Evolutionary conservation across 2,113 vertebrate species (phyloP).

Genomic region (Centropus unirufus): DNA sequence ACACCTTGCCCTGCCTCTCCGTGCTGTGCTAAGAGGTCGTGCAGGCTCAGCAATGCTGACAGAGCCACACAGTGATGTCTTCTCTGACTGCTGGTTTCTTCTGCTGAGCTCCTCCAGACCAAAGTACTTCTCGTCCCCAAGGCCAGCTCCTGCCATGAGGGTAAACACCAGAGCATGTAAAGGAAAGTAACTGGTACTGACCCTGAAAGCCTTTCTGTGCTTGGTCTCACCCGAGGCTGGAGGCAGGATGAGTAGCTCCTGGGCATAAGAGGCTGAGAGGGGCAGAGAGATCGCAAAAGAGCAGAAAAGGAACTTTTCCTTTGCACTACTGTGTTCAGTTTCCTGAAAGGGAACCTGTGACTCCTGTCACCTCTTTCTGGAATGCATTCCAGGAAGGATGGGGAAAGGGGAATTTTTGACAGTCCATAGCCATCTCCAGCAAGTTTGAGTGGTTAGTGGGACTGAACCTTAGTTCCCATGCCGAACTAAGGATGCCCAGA

Average conservation of each 20-base stretch:
- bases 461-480: not conserved
- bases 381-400: not conserved
- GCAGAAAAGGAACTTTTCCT: not conserved
- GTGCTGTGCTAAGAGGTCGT: not conserved
- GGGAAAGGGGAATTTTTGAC: not conserved
- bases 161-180: not conserved
- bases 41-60: not conserved
- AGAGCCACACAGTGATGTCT: not conserved
- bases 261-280: not conserved
- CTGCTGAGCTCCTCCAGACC: not conserved
- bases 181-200: not conserved
- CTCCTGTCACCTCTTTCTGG: not conserved
- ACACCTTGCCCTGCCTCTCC: not conserved
- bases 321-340: not conserved
- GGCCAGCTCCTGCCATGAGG: not conserved
- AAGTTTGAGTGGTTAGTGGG: not conserved
- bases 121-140: accelerated
- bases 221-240: not conserved
- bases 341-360: not conserved
- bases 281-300: not conserved
- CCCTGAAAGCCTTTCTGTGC: not conserved
- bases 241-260: not conserved
- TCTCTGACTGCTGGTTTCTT: not conserved
- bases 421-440: not conserved
- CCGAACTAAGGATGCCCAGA: not conserved